A percentile compares a stretch with the other conserved stretches of the same genome.
phyloP scores from a whole-genome alignment of 2,797 vertebrate genomes.

The Pygocentrus nattereri region DNA sequence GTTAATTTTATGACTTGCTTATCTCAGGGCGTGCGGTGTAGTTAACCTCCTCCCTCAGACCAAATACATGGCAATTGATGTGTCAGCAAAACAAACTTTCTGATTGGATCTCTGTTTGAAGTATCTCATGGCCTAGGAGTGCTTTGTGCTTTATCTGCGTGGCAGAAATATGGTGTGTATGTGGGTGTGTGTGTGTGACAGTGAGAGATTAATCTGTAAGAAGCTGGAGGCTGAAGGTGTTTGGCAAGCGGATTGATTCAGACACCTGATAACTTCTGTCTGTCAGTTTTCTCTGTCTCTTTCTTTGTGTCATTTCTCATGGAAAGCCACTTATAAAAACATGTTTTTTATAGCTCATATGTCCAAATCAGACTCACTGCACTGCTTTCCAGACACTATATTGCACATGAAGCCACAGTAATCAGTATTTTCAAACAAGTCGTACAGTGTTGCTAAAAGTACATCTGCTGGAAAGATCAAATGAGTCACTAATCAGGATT shows the following conservation, averaged over 20 bases:
- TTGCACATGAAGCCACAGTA: background rate
- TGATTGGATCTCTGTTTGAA: constrained; percentile 28
- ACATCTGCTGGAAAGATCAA: background rate
- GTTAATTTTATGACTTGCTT: constrained; percentile 20
- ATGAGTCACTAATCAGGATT: background rate
- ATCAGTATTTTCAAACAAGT: background rate
- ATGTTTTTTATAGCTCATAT: background rate
- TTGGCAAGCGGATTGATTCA: constrained; percentile 20
- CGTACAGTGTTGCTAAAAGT: background rate
- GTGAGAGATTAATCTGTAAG: constrained; percentile 10
- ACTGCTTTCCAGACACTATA: too few relatives aligned
- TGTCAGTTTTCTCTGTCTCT: background rate
- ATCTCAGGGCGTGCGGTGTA: background rate
- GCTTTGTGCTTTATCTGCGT: constrained; percentile 29
- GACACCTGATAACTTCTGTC: constrained; percentile 14
- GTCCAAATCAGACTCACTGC: background rate
- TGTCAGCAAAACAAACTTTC: constrained; percentile 28
- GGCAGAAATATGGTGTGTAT: constrained; percentile 6
- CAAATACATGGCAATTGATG: constrained; percentile 34
- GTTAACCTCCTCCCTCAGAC: constrained; percentile 26
- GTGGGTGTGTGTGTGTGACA: background rate
- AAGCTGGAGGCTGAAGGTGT: constrained; percentile 33
- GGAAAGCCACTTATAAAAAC: background rate
- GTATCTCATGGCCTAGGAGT: constrained; percentile 18
- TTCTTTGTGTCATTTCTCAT: background rate